Evolutionary conservation across 2,113 vertebrate genomes (phyloP).

Genomic region (Cyphomyrus discorhynchus): DNA sequence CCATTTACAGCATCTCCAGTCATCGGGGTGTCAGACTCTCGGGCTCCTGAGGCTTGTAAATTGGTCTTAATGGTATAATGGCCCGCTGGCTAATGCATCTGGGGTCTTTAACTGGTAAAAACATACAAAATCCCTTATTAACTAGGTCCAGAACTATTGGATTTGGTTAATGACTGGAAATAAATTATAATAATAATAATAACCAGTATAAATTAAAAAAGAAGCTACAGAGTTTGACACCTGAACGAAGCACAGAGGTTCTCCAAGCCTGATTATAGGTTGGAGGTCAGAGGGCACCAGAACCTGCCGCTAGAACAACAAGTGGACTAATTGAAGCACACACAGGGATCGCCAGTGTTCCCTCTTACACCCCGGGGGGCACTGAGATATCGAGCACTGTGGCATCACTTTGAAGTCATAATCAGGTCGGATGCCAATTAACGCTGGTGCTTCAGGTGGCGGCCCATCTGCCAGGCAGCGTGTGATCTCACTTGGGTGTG

Average conservation of each 20-base stretch:
- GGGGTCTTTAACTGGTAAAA: not conserved
- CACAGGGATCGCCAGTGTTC: not conserved
- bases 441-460: not conserved
- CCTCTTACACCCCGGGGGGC: not conserved
- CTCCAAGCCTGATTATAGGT: slow-evolving; percentile 23
- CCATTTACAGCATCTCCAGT: slow-evolving; percentile 37
- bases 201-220: slow-evolving; percentile 16
- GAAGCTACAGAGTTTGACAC: slow-evolving; percentile 45
- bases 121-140: not conserved
- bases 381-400: not conserved
- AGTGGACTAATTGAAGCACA: not conserved
- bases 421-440: not conserved
- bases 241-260: slow-evolving; percentile 40
- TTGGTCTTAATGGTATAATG: not conserved
- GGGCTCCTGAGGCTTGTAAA: slow-evolving; percentile 6
- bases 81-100: not conserved
- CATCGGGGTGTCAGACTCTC: slow-evolving; percentile 39
- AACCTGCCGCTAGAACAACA: not conserved
- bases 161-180: not conserved
- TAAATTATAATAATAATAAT: not conserved
- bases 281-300: not conserved
- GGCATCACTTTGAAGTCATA: not conserved
- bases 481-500: not conserved
- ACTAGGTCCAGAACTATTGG: slow-evolving; percentile 19
- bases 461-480: not conserved